phyloP scores from a whole-genome alignment of 2,888 invertebrate genomes.

The Thera britannica region DNA sequence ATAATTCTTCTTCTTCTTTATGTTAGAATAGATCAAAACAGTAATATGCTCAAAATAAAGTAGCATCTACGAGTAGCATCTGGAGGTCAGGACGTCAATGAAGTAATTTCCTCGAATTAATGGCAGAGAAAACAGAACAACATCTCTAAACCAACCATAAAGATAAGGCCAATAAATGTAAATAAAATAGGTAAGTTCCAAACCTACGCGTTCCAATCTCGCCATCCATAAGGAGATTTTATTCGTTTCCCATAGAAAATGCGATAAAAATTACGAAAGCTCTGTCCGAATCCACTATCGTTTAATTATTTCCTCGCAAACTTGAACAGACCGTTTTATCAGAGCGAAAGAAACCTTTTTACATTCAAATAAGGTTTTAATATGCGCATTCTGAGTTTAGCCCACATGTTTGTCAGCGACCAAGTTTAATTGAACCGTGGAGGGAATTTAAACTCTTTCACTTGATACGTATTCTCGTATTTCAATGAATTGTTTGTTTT shows the following conservation, averaged over 20 bases:
- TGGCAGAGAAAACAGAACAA: conserved; percentile 29
- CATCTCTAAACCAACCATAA: conserved; percentile 24
- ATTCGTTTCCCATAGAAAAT: conserved; percentile 56
- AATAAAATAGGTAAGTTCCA: conserved; percentile 34
- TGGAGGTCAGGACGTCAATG: too few relatives aligned
- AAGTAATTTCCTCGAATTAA: not conserved
- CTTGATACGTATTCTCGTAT: conserved; percentile 18
- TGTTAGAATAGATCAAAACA: too few relatives aligned
- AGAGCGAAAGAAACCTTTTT: conserved; percentile 8
- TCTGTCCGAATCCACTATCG: conserved; percentile 34
- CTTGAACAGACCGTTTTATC: not conserved
- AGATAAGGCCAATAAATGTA: conserved; percentile 33
- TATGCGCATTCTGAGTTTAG: conserved; percentile 7
- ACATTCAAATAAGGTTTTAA: conserved; percentile 2
- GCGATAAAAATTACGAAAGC: conserved; percentile 49
- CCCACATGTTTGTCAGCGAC: conserved; percentile 32
- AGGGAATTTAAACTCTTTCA: conserved; percentile 28
- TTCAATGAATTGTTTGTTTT: conserved; percentile 22
- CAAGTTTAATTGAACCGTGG: conserved; percentile 34
- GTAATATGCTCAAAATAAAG: too few relatives aligned
- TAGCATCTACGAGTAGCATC: too few relatives aligned
- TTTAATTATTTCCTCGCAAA: conserved; percentile 33
- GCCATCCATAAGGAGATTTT: conserved; percentile 57
- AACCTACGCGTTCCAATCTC: conserved; percentile 38
- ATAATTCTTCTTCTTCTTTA: too few relatives aligned